These are phyloP conservation scores for Phainopepla nitens DNA, from an alignment of 2,113 vertebrate genomes.

Conservation along the genomic window DNA sequence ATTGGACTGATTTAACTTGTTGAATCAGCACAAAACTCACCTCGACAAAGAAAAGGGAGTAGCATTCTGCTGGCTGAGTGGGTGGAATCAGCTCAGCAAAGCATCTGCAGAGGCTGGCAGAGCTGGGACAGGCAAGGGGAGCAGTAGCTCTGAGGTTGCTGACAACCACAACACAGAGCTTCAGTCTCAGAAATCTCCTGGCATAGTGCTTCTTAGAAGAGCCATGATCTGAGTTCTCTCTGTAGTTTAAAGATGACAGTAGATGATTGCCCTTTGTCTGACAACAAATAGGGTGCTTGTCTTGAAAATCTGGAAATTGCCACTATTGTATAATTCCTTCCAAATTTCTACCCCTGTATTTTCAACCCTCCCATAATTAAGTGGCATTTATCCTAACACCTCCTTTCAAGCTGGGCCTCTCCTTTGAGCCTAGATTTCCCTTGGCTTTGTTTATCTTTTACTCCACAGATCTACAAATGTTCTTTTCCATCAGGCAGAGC, in stretches of 20 bases:
- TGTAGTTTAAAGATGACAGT: neutral
- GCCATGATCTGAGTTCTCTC: neutral
- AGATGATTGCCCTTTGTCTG: neutral
- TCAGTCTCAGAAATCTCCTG: neutral
- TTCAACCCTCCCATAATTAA: neutral
- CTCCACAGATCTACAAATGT: neutral
- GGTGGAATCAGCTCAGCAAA: neutral
- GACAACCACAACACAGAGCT: neutral
- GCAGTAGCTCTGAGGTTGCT: rapidly evolving
- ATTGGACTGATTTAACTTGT: neutral
- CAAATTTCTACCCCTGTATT: neutral
- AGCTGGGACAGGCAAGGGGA: neutral
- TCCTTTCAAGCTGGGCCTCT: neutral
- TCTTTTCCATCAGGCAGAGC: neutral
- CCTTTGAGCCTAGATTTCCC: neutral
- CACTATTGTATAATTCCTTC: neutral
- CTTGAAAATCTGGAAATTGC: neutral
- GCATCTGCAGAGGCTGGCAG: neutral
- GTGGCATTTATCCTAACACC: neutral
- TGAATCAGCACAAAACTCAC: slow-evolving; percentile 9
- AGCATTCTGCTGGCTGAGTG: neutral
- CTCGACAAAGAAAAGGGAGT: neutral
- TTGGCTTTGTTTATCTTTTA: neutral
- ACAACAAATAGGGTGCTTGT: neutral
- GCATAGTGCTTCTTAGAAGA: neutral